Evolutionary conservation across 2,797 vertebrate species (phyloP).

Genomic region (Scolopax rusticola): DNA sequence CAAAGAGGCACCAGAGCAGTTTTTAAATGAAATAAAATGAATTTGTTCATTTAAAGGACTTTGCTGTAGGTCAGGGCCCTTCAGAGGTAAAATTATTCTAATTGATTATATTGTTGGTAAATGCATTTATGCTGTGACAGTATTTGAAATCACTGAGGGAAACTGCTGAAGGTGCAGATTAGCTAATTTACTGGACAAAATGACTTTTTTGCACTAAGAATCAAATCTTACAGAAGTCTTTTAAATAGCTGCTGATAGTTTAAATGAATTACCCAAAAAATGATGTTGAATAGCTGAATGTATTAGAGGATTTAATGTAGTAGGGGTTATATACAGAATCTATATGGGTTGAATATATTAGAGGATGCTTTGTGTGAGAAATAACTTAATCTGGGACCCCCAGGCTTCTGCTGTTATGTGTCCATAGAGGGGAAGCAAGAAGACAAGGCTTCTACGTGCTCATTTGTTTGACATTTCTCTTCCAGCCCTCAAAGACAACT

Average conservation of each 20-base stretch:
- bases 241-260: slow-evolving; percentile 8
- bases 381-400: neutral
- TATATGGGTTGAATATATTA: neutral
- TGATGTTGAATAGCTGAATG: neutral
- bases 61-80: neutral
- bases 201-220: neutral
- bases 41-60: neutral
- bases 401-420: neutral
- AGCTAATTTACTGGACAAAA: neutral
- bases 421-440: neutral
- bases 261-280: neutral
- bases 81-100: neutral
- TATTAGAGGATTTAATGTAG: neutral
- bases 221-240: neutral
- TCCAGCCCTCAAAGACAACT: neutral
- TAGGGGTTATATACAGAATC: neutral
- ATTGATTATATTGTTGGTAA: slow-evolving; percentile 9
- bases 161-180: slow-evolving; percentile 9
- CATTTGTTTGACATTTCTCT: neutral
- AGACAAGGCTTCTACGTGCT: neutral
- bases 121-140: neutral
- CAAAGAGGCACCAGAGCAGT: neutral
- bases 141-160: neutral
- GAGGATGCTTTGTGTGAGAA: neutral
- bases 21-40: neutral